Evolutionary conservation across 2,888 invertebrate genomes (phyloP).

Genomic region (Hypolimnas misippus): DNA sequence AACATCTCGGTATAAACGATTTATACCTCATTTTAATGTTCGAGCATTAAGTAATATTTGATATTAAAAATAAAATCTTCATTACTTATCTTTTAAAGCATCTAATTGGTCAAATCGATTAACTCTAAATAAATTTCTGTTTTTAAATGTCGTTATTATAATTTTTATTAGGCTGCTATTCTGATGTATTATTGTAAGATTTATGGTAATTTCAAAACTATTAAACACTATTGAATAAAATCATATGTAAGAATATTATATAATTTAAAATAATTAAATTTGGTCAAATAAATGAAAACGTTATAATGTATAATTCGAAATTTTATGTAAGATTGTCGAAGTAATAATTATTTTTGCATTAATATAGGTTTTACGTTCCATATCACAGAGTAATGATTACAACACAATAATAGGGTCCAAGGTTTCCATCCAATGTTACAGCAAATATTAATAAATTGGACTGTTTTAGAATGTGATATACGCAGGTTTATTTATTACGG

Average conservation of each 20-base stretch:
- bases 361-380: conserved; percentile 56
- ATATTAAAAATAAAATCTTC: conserved; percentile 37
- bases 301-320: conserved; percentile 54
- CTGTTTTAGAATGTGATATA: conserved; percentile 73
- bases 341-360: conserved; percentile 61
- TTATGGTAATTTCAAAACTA: conserved; percentile 59
- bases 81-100: conserved; percentile 39
- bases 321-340: conserved; percentile 57
- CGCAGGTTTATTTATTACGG: conserved; percentile 67
- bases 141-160: conserved; percentile 51
- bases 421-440: conserved; percentile 77
- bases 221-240: conserved; percentile 64
- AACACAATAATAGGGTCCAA: conserved; percentile 79
- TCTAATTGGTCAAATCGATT: conserved; percentile 48
- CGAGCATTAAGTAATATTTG: conserved; percentile 43
- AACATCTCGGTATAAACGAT: conserved; percentile 65
- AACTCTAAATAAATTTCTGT: conserved; percentile 49
- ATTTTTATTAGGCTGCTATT: conserved; percentile 59
- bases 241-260: conserved; percentile 64
- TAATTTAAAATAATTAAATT: conserved; percentile 49
- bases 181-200: conserved; percentile 52
- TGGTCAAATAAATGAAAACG: conserved; percentile 69
- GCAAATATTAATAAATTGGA: conserved; percentile 69
- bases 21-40: conserved; percentile 63
- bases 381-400: conserved; percentile 71